Conservation (phyloP, 2,113 vertebrate genomes). For the Silurus glanis region DNA sequence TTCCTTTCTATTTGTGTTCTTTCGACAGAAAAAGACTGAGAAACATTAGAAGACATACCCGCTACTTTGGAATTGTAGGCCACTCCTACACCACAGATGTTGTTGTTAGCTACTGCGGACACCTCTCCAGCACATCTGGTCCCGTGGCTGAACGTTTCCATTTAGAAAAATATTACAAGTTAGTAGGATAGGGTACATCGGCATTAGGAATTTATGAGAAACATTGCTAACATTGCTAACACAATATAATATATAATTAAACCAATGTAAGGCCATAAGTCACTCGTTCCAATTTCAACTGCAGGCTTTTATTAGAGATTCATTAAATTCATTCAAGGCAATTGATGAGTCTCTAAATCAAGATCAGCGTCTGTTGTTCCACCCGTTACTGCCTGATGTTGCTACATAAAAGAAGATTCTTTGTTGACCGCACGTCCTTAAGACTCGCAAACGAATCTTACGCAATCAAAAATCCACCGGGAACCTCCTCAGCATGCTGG, state of each 20-base stretch:
- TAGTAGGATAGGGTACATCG: background rate
- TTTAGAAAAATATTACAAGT: constrained; percentile 2
- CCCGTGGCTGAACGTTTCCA: constrained; percentile 80
- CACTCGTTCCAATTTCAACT: background rate
- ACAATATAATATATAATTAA: background rate
- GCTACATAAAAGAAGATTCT: background rate
- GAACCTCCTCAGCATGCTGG: background rate
- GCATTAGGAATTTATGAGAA: background rate
- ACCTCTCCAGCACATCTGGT: constrained; percentile 97
- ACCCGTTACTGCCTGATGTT: background rate
- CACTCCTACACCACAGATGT: constrained; percentile 96
- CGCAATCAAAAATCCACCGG: background rate
- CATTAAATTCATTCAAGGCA: background rate
- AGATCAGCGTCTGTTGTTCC: background rate
- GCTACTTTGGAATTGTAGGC: constrained; percentile 96
- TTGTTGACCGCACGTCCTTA: background rate
- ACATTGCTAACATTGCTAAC: background rate
- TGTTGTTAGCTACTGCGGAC: constrained; percentile 95
- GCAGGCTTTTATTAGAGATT: background rate
- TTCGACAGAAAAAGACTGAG: background rate
- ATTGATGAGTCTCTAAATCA: background rate
- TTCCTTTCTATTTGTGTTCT: background rate
- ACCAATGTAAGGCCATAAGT: background rate
- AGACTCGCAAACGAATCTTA: background rate
- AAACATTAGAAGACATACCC: constrained; percentile 72